Conservation (phyloP, 2,888 invertebrate species). For the Meghimatium bilineatum region DNA sequence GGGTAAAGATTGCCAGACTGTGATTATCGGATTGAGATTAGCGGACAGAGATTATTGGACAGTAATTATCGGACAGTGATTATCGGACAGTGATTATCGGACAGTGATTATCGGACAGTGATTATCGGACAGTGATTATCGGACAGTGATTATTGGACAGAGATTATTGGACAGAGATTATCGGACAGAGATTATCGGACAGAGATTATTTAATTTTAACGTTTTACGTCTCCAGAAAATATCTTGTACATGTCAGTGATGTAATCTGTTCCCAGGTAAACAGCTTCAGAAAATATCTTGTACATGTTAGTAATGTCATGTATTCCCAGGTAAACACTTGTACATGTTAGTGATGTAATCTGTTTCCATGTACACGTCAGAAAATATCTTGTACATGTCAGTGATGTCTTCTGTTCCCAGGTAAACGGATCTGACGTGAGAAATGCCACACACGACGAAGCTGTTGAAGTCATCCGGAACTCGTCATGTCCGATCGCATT, state of each 20-base stretch:
- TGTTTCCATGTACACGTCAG: background rate
- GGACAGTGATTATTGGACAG: too few species aligned
- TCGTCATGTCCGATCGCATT: constrained; percentile 92
- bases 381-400: background rate
- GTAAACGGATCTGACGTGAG: constrained; percentile 94
- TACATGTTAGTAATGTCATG: background rate
- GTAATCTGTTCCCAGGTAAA: background rate
- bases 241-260: background rate
- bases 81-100: too few species aligned
- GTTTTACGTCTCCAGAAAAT: too few species aligned
- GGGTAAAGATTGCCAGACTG: too few species aligned
- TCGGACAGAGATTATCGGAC: too few species aligned
- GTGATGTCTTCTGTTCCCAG: constrained; percentile 61
- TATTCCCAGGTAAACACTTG: background rate
- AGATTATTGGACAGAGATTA: too few species aligned
- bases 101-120: too few species aligned
- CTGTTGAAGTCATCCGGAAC: constrained; percentile 94
- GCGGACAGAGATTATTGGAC: too few species aligned
- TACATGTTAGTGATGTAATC: background rate
- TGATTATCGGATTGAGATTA: too few species aligned
- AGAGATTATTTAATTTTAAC: too few species aligned
- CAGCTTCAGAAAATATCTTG: background rate
- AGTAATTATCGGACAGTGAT: too few species aligned
- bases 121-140: too few species aligned
- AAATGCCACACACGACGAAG: constrained; percentile 93